Evolutionary conservation across 2,888 invertebrate species (phyloP), one percentile per base, ranked within the genome.

Genomic region (Polydrusus pterygomalis): DNA sequence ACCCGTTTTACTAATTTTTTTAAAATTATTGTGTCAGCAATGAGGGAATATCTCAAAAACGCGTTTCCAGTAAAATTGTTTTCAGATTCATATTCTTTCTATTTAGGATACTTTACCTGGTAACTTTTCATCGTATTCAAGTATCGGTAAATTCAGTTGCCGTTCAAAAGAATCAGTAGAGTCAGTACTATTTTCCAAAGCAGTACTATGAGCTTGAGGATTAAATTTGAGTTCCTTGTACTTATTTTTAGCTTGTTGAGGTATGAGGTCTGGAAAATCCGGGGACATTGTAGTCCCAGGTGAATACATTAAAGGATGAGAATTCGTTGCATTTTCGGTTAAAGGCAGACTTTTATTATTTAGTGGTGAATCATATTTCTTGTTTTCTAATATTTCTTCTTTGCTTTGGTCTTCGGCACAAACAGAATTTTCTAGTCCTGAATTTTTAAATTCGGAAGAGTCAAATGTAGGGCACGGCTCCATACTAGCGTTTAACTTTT

Each of bases 261-360:
- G 87, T 70, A 87, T 87, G 25, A 87, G 76, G 80, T 87, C 87
- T 2, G 87, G 88, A 82, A 81, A 87, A 80, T 86, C 86, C 6
- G 85, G 84, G 1, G 87, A 85, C 47, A 85, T 82, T 20, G 86
- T 84, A 8, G 87, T 84, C 17, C 80, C 79, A 13, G 86, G 84
- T 8, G 86, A 85, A 78, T 82, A 83, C 88, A 88, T 88, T 70
- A 88, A 80, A 6, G 88, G 88, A 80, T 88, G 88, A 18, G 85
- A 87, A 81, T 88, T 84, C 51, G 87, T 88, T 58, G 87, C 87
- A 80, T 87, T 86, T 72, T 77, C 75, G 13, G 72, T 77, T 71
- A 72, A 63, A 69, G 72, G 74, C 20, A 75, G 47, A 25, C 51
- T 63, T 45, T 54, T 67, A 47, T 68, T 77, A 47, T 68, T 77